Conservation (phyloP, 2,113 vertebrate species). For the Caracal caracal region DNA sequence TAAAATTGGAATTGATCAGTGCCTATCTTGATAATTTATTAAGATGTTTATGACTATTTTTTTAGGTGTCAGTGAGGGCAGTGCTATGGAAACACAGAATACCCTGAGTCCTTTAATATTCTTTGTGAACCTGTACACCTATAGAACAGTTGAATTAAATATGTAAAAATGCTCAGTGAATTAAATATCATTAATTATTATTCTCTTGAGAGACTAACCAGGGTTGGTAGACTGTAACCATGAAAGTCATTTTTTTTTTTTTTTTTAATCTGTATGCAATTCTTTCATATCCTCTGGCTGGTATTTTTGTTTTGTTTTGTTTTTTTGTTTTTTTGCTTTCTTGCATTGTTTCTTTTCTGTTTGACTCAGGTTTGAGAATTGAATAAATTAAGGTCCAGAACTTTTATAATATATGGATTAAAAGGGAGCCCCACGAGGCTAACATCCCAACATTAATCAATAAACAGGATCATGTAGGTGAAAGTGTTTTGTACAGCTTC, state of each 20-base stretch:
- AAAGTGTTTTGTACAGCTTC: not conserved
- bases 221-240: not conserved
- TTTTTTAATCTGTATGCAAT: not conserved
- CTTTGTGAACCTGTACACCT: not conserved
- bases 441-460: not conserved
- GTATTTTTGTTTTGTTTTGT: not conserved
- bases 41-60: not conserved
- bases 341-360: constrained; percentile 33
- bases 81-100: not conserved
- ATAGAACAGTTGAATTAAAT: not conserved
- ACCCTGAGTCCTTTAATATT: not conserved
- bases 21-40: not conserved
- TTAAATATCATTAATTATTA: not conserved
- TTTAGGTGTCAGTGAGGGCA: not conserved
- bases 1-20: not conserved
- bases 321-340: not conserved
- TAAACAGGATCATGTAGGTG: not conserved
- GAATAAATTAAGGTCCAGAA: constrained; percentile 5
- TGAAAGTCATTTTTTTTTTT: not conserved
- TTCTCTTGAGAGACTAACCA: not conserved
- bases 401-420: not conserved
- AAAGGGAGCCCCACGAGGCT: not conserved
- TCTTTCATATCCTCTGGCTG: not conserved
- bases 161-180: not conserved
- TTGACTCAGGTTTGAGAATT: constrained; percentile 34